Evolutionary conservation across 37 sponge, comb jelly and placozoan genomes (phyloP), one percentile per base, ranked within the genome.

Genomic region (Tethya wilhelma): DNA sequence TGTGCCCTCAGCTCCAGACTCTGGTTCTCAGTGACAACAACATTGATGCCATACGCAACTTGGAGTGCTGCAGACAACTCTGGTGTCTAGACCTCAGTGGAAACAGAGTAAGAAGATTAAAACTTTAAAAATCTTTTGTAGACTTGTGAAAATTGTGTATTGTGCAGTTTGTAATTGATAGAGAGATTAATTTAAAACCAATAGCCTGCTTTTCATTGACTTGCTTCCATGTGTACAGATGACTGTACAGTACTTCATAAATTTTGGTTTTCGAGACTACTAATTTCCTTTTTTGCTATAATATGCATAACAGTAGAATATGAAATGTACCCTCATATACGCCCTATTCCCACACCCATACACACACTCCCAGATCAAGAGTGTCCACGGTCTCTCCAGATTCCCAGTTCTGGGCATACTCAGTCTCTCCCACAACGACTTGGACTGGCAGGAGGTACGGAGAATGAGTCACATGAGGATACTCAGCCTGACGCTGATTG

Each of bases 321-420:
- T n/a, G n/a, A n/a, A n/a, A n/a, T n/a, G n/a, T n/a, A n/a, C n/a
- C n/a, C n/a, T n/a, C n/a, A n/a, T n/a, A n/a, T n/a, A n/a, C n/a
- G n/a, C n/a, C n/a, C n/a, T n/a, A n/a, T 17, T 39, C 12, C 49
- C 49, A 8, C n/a, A n/a, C 19, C 41, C 33, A 32, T 20, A 65
- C 20, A 30, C 19, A 30, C 37, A n/a, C n/a, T n/a, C n/a, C 70
- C 67, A 87, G 87, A 69, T 87, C 30, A 72, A 67, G 44, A 74
- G 75, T 64, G 63, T 87, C 1, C 41, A 46, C 30, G 87, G 87
- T 0, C 36, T 87, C 37, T 80, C 81, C 31, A 56, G 69, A 37
- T 87, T 87, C 70, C 87, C 87, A 20, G 87, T 74, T 12, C 69
- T 91, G 25, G 91, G 91, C 1, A 46, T 77, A 0, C 79, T 91